These are phyloP conservation scores for Ictalurus furcatus DNA, from an alignment of 2,113 vertebrate genomes.

Conservation along the genomic window DNA sequence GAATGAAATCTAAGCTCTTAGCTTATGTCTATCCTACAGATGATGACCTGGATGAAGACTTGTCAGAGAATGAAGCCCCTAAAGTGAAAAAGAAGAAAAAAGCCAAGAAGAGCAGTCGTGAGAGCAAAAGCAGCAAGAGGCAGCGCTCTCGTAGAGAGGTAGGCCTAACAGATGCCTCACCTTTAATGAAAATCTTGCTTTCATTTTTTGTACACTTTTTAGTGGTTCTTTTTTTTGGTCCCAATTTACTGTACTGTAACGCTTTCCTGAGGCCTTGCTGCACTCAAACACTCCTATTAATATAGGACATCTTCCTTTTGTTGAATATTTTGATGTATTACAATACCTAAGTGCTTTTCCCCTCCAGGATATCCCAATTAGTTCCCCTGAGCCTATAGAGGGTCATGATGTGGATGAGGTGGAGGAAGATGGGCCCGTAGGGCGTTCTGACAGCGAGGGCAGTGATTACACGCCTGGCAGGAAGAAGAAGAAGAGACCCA, in stretches of 20 bases:
- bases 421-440: constrained; percentile 74
- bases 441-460: constrained; percentile 93
- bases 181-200: background rate
- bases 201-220: background rate
- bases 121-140: constrained; percentile 91
- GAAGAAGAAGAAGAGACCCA: constrained; percentile 91
- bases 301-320: background rate
- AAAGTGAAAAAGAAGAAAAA: constrained; percentile 98
- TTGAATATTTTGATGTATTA: background rate
- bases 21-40: constrained; percentile 56
- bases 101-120: constrained; percentile 87
- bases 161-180: background rate
- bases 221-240: background rate
- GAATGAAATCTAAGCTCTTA: background rate
- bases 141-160: constrained; percentile 93
- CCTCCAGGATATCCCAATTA: constrained; percentile 82
- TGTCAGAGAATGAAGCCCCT: constrained; percentile 90
- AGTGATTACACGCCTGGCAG: constrained; percentile 96
- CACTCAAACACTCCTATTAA: background rate
- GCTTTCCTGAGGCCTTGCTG: background rate
- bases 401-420: constrained; percentile 67
- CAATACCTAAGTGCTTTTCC: background rate
- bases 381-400: constrained; percentile 86
- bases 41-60: constrained; percentile 89
- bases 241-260: background rate